phyloP scores from a whole-genome alignment of 1,140 invertebrate species.

The Drosophila quadrilineata region DNA sequence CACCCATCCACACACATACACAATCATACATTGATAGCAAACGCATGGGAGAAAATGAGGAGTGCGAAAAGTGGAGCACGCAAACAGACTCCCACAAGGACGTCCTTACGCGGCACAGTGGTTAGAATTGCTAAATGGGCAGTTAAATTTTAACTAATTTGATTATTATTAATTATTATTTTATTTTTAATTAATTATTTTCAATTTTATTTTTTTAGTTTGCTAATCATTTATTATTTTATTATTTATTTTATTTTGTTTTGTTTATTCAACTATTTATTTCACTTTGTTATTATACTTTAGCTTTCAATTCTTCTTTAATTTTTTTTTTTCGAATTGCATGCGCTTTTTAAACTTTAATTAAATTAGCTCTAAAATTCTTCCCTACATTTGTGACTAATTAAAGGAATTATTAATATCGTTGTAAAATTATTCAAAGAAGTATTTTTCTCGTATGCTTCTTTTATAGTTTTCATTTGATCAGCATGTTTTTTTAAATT shows the following conservation, averaged over 20 bases:
- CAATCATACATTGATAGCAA: background rate
- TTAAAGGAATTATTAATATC: background rate
- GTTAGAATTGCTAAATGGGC: background rate
- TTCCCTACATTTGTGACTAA: no score
- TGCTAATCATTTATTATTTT: no score
- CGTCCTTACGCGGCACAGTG: constrained; percentile 26
- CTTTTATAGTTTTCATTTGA: background rate
- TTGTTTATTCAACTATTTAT: no score
- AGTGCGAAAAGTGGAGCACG: constrained; percentile 38
- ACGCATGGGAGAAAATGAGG: constrained; percentile 1
- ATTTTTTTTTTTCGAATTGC: no score
- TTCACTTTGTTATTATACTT: no score
- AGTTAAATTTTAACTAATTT: background rate
- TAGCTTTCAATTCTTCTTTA: no score
- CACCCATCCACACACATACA: constrained; percentile 1
- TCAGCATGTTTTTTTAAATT: background rate
- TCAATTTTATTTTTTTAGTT: no score
- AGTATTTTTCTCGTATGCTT: no score
- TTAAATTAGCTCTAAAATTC: no score
- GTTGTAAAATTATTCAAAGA: background rate
- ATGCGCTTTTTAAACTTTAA: no score
- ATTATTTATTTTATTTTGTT: no score
- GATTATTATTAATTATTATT: background rate
- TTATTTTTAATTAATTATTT: no score
- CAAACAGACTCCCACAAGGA: constrained; percentile 31